Base-by-base conservation (phyloP, 1,140 invertebrate species). In the Homalodisca vitripennis region DNA sequence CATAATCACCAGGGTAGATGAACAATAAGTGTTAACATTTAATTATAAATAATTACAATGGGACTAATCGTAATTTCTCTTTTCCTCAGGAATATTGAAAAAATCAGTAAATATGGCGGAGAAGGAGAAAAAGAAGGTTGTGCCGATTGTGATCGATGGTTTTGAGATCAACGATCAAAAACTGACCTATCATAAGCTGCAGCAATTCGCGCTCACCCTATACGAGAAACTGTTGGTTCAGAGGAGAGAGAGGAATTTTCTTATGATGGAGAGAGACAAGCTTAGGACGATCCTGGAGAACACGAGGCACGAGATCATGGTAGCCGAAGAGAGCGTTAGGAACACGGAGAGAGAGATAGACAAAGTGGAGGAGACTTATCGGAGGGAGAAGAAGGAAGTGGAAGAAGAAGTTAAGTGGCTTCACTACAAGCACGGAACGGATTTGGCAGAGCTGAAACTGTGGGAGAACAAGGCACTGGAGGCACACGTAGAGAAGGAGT, bases 161-260 rank as follows among this genome's bases (percentile, higher is more conserved):
- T 27, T 60, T 13, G 55, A 60, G 3, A 60, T 60, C 2, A 60
- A 26, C 3, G 55, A 22, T 12, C 55, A 22, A 26, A 60, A 60
- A 6, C 3, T 60, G 3, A 60, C 55, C 3, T 60, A 6, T 27
- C 55, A 60, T 10, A 26, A 24, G 27, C 55, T 60, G 2, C 55
- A 60, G n/a, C 22, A 60, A 24, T 60, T 60, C 3, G 26, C 55
- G 22, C 55, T 60, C 2, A 60, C 22, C n/a, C 55, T 60, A 13
- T 60, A 6, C 27, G 55, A 60, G n/a, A 26, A 27, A 3, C 27
- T 60, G 26, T 12, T 27, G n/a, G 3, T 6, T 6, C 22, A 60
- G 24, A 13, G 55, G n/a, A 10, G 10, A 3, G 55, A 60, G 27
- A 13, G 55, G 55, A 60, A 27, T n/a, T 27, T 27, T 6, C 27